Conservation (phyloP, 2,888 invertebrate species). For the Thecophora atra region DNA sequence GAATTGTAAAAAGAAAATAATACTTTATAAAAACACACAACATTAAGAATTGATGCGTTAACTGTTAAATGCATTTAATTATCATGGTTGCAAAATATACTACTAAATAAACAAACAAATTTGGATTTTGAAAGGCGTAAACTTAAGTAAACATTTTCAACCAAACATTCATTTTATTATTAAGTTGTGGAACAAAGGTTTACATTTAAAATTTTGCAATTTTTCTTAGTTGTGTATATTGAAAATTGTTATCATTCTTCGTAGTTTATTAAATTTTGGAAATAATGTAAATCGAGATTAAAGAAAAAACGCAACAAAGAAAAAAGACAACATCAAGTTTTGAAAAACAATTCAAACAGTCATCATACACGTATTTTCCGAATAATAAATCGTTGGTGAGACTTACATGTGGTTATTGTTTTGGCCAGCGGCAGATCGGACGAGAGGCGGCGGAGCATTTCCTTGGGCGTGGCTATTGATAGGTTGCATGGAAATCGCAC, state of each 20-base stretch:
- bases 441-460: constrained; percentile 72
- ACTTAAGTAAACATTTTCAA: too few relatives aligned
- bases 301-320: constrained; percentile 42
- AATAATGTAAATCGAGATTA: constrained; percentile 21
- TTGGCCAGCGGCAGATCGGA: constrained; percentile 68
- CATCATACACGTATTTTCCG: constrained; percentile 36
- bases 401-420: constrained; percentile 64
- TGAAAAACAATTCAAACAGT: constrained; percentile 43
- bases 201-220: constrained; percentile 26
- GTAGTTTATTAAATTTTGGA: constrained; percentile 37
- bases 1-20: constrained; percentile 34
- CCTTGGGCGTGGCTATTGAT: constrained; percentile 60
- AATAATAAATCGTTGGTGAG: constrained; percentile 33
- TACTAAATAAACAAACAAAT: too few relatives aligned
- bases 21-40: constrained; percentile 38
- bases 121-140: too few relatives aligned
- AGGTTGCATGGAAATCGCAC: constrained; percentile 63
- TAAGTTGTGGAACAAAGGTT: constrained; percentile 34
- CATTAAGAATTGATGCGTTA: constrained; percentile 32
- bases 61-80: too few relatives aligned
- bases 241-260: constrained; percentile 36
- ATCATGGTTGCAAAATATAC: too few relatives aligned
- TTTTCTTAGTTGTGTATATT: constrained; percentile 12
- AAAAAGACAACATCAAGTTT: constrained; percentile 43
- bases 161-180: too few relatives aligned